A percentile compares a stretch with the other conserved stretches of the same genome.
Evolutionary conservation across 2,113 vertebrate species (phyloP).

Genomic region (Lipophrys pholis): DNA sequence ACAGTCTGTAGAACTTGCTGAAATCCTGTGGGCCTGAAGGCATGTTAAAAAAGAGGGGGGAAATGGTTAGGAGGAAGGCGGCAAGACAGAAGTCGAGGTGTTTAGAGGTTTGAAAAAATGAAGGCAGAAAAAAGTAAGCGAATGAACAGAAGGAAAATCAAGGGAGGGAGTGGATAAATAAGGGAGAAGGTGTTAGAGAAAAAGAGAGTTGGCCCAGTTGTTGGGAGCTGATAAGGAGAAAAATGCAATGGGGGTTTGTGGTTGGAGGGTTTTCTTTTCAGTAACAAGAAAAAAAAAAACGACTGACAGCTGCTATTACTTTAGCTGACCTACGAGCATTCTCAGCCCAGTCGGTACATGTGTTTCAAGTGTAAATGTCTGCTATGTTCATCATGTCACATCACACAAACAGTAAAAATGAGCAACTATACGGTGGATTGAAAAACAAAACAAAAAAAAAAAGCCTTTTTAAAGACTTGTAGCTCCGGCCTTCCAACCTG

Average conservation of each 20-base stretch:
- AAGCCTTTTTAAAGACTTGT: conserved; percentile 1
- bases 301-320: conserved; percentile 20
- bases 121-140: conserved; percentile 5
- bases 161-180: conserved; percentile 20
- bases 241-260: conserved; percentile 9
- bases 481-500: conserved; percentile 16
- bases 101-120: conserved; percentile 10
- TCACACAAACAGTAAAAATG: conserved; percentile 22
- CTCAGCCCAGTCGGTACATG: conserved; percentile 15
- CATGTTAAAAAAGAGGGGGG: conserved; percentile 38
- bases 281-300: conserved; percentile 16
- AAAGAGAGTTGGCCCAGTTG: conserved; percentile 31
- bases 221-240: conserved; percentile 54
- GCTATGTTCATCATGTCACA: conserved; percentile 20
- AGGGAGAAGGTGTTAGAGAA: conserved; percentile 36
- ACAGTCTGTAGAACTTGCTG: conserved; percentile 74
- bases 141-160: conserved; percentile 11
- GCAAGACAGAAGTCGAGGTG: conserved; percentile 26
- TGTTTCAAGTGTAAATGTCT: conserved; percentile 35
- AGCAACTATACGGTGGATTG: not conserved
- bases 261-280: not conserved
- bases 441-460: not conserved
- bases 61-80: conserved; percentile 30
- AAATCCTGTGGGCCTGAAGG: conserved; percentile 68
- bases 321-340: conserved; percentile 31